Percentiles rank a stretch among this genome's conserved stretches.
These are phyloP conservation scores for Danio aesculapii DNA, from an alignment of 2,797 vertebrate species.

Conservation along the genomic window DNA sequence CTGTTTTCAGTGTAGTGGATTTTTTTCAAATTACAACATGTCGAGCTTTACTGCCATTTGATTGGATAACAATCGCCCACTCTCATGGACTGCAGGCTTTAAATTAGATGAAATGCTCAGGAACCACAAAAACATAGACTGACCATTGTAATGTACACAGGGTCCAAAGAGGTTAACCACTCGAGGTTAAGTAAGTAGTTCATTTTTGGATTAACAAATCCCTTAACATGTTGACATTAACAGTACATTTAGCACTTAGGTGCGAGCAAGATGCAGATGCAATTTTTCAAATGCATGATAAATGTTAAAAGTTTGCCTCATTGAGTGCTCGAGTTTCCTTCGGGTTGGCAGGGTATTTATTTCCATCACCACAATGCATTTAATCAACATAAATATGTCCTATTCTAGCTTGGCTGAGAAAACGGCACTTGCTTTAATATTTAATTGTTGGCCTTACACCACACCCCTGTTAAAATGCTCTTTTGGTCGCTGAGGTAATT, in stretches of 20 bases:
- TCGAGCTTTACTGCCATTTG: no score
- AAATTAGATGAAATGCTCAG: no score
- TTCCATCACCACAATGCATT: constrained; percentile 48
- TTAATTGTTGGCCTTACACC: constrained; percentile 62
- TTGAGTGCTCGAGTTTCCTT: constrained; percentile 24
- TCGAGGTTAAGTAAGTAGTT: no score
- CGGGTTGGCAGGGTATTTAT: constrained; percentile 33
- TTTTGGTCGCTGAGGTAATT: constrained; percentile 62
- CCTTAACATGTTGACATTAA: not conserved
- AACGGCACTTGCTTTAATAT: constrained; percentile 53
- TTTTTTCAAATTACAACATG: no score
- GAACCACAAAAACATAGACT: no score
- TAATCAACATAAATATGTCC: constrained; percentile 58
- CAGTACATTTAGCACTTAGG: not conserved
- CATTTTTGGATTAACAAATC: no score
- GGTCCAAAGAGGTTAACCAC: no score
- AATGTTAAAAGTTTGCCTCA: constrained; percentile 22
- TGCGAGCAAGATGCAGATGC: not conserved
- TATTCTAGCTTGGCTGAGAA: constrained; percentile 50
- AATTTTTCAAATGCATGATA: constrained; percentile 30
- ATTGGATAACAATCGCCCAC: no score
- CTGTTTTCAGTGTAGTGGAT: no score
- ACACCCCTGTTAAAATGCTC: constrained; percentile 59
- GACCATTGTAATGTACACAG: no score
- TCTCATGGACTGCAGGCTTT: no score